A percentile compares a stretch with the other conserved stretches of the same genome.
These are phyloP conservation scores for Saccopteryx leptura DNA, from an alignment of 2,113 vertebrate species.

Conservation along the genomic window DNA sequence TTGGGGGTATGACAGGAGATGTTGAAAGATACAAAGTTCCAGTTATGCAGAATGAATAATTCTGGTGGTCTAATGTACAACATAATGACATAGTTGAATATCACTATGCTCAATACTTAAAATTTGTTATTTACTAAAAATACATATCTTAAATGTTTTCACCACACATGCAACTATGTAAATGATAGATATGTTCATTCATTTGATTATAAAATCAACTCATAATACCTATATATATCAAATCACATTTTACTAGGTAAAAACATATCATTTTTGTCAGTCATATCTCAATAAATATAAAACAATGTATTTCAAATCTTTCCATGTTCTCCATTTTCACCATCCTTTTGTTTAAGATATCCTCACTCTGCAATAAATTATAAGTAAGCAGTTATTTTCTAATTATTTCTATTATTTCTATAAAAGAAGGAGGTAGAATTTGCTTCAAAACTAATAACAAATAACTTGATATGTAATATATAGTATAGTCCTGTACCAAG, in stretches of 20 bases:
- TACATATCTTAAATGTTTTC: neutral
- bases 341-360: neutral
- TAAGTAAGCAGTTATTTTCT: slow-evolving; percentile 1
- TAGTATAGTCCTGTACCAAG: neutral
- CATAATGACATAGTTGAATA: neutral
- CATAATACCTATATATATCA: neutral
- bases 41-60: neutral
- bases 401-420: neutral
- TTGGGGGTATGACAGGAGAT: neutral
- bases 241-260: neutral
- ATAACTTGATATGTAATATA: slow-evolving; percentile 19
- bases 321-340: neutral
- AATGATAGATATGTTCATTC: neutral
- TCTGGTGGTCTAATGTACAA: neutral
- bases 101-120: neutral
- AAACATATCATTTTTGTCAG: neutral
- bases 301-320: neutral
- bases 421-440: neutral
- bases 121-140: neutral
- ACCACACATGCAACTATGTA: neutral
- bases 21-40: neutral
- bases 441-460: neutral
- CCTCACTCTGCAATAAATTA: neutral
- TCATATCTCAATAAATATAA: neutral
- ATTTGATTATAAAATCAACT: neutral